Percentiles rank a stretch among this genome's conserved stretches.
phyloP scores from a whole-genome alignment of 2,797 vertebrate genomes.

The Phoeniculus purpureus region DNA sequence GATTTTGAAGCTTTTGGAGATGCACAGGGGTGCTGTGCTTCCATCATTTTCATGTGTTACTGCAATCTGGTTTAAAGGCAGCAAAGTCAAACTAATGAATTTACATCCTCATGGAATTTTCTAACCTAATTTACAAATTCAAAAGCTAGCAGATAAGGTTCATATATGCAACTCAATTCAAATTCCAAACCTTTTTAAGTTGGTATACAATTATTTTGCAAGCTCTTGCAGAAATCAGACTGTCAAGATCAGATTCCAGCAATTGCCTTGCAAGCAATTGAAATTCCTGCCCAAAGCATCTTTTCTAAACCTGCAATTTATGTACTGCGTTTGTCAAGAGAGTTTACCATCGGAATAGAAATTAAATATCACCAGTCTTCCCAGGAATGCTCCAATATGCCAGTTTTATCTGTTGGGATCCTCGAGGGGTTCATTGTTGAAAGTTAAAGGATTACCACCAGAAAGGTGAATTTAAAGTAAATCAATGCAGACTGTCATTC shows the following conservation, averaged over 20 bases:
- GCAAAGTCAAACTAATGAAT: background rate
- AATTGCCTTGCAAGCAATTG: background rate
- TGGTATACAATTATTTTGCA: background rate
- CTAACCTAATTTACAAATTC: background rate
- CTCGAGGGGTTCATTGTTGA: background rate
- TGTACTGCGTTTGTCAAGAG: background rate
- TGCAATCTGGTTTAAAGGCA: background rate
- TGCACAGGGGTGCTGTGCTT: background rate
- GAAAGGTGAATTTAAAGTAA: background rate
- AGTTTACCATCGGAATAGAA: background rate
- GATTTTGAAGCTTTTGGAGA: background rate
- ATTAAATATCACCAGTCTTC: background rate
- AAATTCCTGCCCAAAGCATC: background rate
- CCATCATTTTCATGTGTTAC: background rate
- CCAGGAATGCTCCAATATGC: background rate
- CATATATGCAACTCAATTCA: background rate
- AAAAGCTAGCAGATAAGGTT: background rate
- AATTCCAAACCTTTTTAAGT: background rate
- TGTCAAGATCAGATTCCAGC: background rate
- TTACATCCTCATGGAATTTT: background rate
- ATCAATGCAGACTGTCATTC: background rate
- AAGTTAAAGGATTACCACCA: background rate
- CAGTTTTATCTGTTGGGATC: background rate
- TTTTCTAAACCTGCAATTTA: background rate
- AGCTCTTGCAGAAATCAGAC: background rate